Base-by-base conservation (phyloP, 2,888 invertebrate genomes). In the Apoda limacodes region DNA sequence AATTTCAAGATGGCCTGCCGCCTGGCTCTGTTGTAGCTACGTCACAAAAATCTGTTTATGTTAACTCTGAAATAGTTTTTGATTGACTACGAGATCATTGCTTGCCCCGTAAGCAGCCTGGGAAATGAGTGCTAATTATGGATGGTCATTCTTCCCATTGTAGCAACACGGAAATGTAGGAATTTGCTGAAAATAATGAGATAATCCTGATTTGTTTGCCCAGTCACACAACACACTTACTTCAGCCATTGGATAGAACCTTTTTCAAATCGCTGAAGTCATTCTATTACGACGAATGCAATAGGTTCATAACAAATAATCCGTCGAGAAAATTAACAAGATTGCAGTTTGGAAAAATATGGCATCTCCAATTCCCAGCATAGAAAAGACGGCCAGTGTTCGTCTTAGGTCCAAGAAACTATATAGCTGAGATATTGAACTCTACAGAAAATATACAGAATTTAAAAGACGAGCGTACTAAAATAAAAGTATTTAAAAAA, bases 371-470 rank as follows among this genome's bases (percentile, higher is more conserved):
- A 32, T 32, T 7, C 27, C 32, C 15, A 32, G 25, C 13, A 32
- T 28, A 27, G 32, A 32, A 32, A 28, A 4, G 22, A 32, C 27
- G 13, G 32, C 32, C 25, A 32, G 7, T 13, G 27, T 32, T 15
- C 32, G 32, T 27, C 32, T 21, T 32, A 28, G 28, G 28, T 19
- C 28, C 28, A 33, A 33, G 29, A 33, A 33, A n/a, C n/a, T n/a
- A n/a, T n/a, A n/a, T 33, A 33, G 33, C 33, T 24, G 33, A 24
- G 20, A 33, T 33, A 28, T 33, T 33, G 21, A 34, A 34, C 11
- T 31, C 34, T 17, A 27, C 26, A 31, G 34, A 34, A 34, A 34
- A 31, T 31, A 34, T 31, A n/a, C 34, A 34, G 34, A 30, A 26
- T 31, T 21, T 34, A 31, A 34, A 34, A 25, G 34, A 25, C 30